These are phyloP conservation scores for Erpetoichthys calabaricus DNA, from an alignment of 2,797 vertebrate species.

Conservation along the genomic window DNA sequence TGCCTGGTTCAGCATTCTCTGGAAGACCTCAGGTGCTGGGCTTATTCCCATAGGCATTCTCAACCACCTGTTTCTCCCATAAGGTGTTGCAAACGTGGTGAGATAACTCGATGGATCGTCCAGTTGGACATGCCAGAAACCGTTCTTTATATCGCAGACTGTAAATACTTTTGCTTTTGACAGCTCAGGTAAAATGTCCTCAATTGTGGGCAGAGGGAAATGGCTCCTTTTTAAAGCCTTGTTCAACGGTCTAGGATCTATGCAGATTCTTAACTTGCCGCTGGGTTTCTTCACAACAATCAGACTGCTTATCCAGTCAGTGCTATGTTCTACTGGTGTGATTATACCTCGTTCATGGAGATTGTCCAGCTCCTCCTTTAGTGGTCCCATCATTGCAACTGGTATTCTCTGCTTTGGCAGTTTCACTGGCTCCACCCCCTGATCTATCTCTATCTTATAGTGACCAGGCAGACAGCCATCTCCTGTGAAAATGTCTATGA, in stretches of 20 bases:
- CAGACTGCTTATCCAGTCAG: slow-evolving; percentile 8
- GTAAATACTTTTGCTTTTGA: slow-evolving; percentile 15
- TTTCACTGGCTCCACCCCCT: too few relatives aligned
- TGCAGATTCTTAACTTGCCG: not conserved
- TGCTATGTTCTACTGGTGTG: slow-evolving; percentile 1
- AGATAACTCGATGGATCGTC: slow-evolving; percentile 15
- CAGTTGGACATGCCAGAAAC: slow-evolving; percentile 14
- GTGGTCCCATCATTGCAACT: slow-evolving; percentile 9
- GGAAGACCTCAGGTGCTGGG: slow-evolving; percentile 14
- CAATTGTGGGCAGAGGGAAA: slow-evolving; percentile 11
- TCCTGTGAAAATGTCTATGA: too few relatives aligned
- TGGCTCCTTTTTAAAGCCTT: slow-evolving; percentile 7
- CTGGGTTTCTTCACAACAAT: slow-evolving; percentile 4
- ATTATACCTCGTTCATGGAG: slow-evolving; percentile 5
- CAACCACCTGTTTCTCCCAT: slow-evolving; percentile 10
- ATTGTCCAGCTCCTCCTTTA: slow-evolving; percentile 8
- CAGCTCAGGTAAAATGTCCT: slow-evolving; percentile 5
- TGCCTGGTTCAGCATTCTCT: slow-evolving; percentile 11
- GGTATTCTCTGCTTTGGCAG: slow-evolving; percentile 8
- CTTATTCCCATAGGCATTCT: slow-evolving; percentile 9
- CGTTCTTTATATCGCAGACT: slow-evolving; percentile 19
- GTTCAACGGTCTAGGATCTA: slow-evolving; percentile 2
- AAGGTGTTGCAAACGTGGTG: slow-evolving; percentile 14
- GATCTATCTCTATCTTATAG: too few relatives aligned
- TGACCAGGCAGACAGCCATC: too few relatives aligned